Conservation (phyloP, 2,797 vertebrate species). For the Leptoclinus maculatus region DNA sequence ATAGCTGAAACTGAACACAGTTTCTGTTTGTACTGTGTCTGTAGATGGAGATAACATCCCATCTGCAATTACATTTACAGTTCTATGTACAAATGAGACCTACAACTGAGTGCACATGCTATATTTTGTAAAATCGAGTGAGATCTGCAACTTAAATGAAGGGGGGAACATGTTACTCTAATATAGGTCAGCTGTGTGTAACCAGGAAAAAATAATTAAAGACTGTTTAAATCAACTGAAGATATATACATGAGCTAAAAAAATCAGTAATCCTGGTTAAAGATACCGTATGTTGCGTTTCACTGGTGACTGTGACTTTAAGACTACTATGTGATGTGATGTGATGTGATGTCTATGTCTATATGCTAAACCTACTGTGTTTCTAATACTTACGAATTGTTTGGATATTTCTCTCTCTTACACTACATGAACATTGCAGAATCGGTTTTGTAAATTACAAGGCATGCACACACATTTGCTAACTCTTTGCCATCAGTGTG, state of each 20-base stretch:
- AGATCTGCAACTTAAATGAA: background rate
- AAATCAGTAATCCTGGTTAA: background rate
- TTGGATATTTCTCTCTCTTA: constrained; percentile 1
- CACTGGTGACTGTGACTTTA: background rate
- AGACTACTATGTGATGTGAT: background rate
- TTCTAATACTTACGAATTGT: background rate
- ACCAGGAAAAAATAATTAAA: background rate
- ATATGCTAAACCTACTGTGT: background rate
- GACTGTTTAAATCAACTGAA: background rate
- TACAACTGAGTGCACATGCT: background rate
- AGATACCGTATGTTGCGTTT: constrained; percentile 1
- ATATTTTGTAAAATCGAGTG: background rate
- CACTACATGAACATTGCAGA: constrained; percentile 9
- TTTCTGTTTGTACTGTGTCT: constrained; percentile 2
- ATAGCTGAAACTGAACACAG: constrained; percentile 47
- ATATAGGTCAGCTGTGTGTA: background rate
- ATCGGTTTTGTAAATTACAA: constrained; percentile 26
- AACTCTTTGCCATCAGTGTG: constrained; percentile 10
- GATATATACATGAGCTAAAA: background rate
- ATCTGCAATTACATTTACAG: background rate
- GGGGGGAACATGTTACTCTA: background rate
- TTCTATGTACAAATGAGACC: background rate
- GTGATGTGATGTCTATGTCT: background rate
- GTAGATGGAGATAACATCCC: constrained; percentile 23
- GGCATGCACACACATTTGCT: constrained; percentile 47